Percentiles rank a stretch among this genome's conserved stretches.
Conservation (phyloP, 2,888 invertebrate genomes). For the Drosophila rubida region DNA sequence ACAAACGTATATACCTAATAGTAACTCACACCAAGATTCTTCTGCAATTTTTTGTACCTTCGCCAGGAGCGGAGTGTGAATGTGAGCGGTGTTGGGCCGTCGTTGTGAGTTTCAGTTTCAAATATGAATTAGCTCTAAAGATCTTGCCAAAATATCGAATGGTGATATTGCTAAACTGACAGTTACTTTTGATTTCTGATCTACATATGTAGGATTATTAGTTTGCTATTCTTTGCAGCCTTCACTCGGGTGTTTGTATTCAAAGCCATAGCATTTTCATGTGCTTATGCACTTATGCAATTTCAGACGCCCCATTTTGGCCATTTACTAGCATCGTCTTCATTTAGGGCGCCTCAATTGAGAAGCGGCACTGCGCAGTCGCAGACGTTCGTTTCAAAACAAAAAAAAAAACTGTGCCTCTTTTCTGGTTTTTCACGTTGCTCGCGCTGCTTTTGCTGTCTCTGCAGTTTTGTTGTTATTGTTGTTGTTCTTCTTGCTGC, state of each 20-base stretch:
- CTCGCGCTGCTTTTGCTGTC: conserved; percentile 51
- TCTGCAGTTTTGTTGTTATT: conserved; percentile 33
- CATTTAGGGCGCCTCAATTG: conserved; percentile 44
- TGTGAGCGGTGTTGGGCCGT: conserved; percentile 12
- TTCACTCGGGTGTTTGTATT: neutral
- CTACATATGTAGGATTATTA: neutral
- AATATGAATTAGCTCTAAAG: neutral
- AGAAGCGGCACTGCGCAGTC: conserved; percentile 26
- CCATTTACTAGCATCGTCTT: neutral
- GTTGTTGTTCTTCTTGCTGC: conserved; percentile 33
- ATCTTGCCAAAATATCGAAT: no score
- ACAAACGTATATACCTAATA: conserved; percentile 51
- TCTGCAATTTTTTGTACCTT: conserved; percentile 53
- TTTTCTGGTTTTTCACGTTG: conserved; percentile 79
- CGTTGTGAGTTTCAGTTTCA: neutral
- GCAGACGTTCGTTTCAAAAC: conserved; percentile 53
- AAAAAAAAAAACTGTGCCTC: conserved; percentile 69
- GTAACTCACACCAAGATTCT: conserved; percentile 71
- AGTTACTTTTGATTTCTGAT: neutral
- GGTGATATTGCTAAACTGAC: neutral
- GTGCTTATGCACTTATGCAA: neutral
- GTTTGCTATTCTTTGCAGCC: neutral
- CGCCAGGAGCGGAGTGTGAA: conserved; percentile 57
- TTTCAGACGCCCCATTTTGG: conserved; percentile 34
- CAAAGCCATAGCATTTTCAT: neutral